Base-by-base conservation (phyloP, 2,888 invertebrate genomes). In the Agriotes lineatus region DNA sequence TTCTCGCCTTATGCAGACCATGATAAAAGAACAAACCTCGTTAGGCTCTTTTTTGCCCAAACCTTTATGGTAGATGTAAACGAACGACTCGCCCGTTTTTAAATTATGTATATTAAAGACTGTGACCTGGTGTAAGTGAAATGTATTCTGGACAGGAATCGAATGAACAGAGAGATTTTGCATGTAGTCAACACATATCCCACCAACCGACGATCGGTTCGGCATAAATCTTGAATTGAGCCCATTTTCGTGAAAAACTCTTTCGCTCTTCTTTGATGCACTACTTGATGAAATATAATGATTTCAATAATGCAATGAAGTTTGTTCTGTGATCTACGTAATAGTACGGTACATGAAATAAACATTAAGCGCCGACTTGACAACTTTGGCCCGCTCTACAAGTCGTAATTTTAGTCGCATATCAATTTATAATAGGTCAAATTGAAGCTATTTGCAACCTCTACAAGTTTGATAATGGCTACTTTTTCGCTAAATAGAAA, bases 141-240 rank as follows among this genome's bases (percentile, higher is more conserved):
- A 74, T 33, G 71, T 60, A 25, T 74, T 70, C 56, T 75, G 76
- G 0, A 74, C 72, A 18, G 75, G 74, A 39, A 74, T 62, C n/a
- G 25, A 16, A 7, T 70, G 74, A 19, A 74, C 20, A 7, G 64
- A 65, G n/a, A 72, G 44, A 50, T 74, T 74, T 58, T 75, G 72
- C 70, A 73, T 74, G 48, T 45, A 74, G 61, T 74, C 70, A 12
- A 72, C 65, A 30, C 9, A 20, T 9, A 74, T 70, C 33, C 63
- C 73, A 33, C 25, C 72, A 58, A 60, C 61, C 12, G 66, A 59
- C 52, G 64, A 56, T 56, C 42, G 30, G 37, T 45, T 20, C 39
- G 7, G 50, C 69, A 71, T 57, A 65, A 14, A 33, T 67, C 44
- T 22, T 37, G 54, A 16, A 67, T 37, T 44, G 64, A 52, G 35